phyloP scores from a whole-genome alignment of 2,797 vertebrate species.

The Platyrinchus mystaceus region DNA sequence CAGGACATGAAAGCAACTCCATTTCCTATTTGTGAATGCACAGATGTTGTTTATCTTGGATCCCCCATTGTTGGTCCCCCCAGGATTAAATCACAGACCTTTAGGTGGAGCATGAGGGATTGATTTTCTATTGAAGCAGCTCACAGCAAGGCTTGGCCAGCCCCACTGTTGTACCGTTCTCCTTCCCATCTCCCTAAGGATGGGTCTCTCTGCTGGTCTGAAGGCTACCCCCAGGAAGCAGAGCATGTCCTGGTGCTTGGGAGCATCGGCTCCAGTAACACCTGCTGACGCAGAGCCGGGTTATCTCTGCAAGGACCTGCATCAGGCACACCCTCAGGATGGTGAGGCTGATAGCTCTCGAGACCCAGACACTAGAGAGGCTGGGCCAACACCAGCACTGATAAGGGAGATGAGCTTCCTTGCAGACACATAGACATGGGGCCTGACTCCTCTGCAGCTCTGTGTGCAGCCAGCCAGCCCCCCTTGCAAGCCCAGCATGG shows the following conservation, averaged over 20 bases:
- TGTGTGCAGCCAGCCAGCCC: background rate
- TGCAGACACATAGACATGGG: background rate
- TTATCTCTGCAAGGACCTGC: background rate
- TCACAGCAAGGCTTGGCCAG: background rate
- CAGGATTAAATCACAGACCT: constrained; percentile 28
- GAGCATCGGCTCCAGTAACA: background rate
- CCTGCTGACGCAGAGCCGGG: accelerated
- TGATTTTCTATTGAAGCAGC: background rate
- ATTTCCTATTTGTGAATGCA: constrained; percentile 73
- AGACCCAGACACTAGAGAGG: accelerated
- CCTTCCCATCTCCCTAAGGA: background rate
- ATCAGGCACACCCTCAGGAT: background rate
- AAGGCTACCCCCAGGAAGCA: background rate
- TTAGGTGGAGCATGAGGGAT: background rate
- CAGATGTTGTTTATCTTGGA: constrained; percentile 73
- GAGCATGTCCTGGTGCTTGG: accelerated
- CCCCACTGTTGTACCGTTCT: background rate
- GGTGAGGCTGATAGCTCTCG: background rate
- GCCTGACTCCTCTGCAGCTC: background rate
- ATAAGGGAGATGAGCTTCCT: background rate
- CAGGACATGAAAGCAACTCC: constrained; percentile 59
- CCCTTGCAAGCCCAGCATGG: accelerated
- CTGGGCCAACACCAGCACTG: background rate
- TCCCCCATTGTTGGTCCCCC: constrained; percentile 7
- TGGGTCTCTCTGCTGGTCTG: background rate